Evolutionary conservation across 2,888 invertebrate genomes (phyloP), one percentile per base, ranked within the genome.

Genomic region (Lepidocyrtoides sp.): DNA sequence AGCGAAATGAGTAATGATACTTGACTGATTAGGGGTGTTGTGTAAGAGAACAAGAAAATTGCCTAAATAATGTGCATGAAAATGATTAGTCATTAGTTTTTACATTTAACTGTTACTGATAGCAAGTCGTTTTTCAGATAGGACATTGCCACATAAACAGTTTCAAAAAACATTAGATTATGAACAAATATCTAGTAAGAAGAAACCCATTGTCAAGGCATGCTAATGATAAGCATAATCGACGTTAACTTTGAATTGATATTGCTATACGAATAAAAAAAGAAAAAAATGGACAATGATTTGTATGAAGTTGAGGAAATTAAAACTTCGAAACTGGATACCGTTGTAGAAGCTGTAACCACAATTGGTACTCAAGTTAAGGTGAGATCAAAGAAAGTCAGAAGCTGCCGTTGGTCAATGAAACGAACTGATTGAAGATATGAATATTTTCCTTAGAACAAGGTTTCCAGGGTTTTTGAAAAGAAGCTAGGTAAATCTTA

Each of bases 311-410:
- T 26, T 48, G 66, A 14, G 12, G 63, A 63, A 63, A 29, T 4
- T 8, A 82, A 60, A 44, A 0, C 63, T 12, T 84, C 85, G 14
- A 12, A 54, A 1, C 77, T 90, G 63, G 48, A 60, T 2, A 32
- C 83, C 0, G 41, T 91, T 2, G 48, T 91, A 0, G 72, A 83
- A 2, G 84, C 51, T 4, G 85, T 91, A 0, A 87, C 88, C 23
- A 85, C 84, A 8, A 36, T 92, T 60, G 84, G 92, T 10, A 29
- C 63, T 60, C 82, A 92, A 57, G 83, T 92, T 14, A 91, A 79
- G 77, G 92, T 92, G 63, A 79, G 79, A 66, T 29, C n/a, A 36
- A 41, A 26, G 20, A 23, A 69, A 81, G 41, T 66, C 5, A 87
- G 57, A 12, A 8, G 17, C 23, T 12, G 29, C 2, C 7, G n/a